Evolutionary conservation across 2,113 vertebrate species (phyloP), one percentile per base, ranked within the genome.

Genomic region (Salminus brasiliensis): DNA sequence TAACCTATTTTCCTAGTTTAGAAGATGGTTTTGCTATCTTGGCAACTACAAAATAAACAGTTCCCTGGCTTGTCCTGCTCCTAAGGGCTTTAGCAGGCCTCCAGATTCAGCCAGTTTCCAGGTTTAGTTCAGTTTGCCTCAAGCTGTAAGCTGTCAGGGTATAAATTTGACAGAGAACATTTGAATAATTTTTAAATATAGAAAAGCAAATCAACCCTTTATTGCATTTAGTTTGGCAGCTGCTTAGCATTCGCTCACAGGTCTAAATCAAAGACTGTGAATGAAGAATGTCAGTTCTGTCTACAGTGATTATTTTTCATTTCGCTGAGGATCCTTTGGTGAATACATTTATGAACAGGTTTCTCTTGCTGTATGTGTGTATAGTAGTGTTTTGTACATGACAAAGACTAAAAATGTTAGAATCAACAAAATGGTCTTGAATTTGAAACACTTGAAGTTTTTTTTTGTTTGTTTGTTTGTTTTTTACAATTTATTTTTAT

Each of bases 161-260:
- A 10, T 18, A 21, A 52, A 36, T 34, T 18, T 32, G 15, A 27
- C 57, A 27, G 18, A 52, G 27, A 41, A 43, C 18, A 77, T 77
- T 69, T 69, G 34, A 77, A 68, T 68, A 39, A 30, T 68, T 77
- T 77, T 76, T 57, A 32, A 68, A 69, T 68, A 55, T 10, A 25
- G n/a, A 55, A 41, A 41, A 76, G n/a, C 30, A 18, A 55, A 67
- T 45, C 23, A 36, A 3, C 8, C 43, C 62, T 66, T 66, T 76
- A 52, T 76, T 29, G 11, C 29, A 3, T 21, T 23, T 13, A 1
- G 15, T 60, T 60, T 3, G 29, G 15, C 53, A 32, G 52, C 47
- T n/a, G 25, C 23, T 29, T 53, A 1, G 12, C 3, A 3, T 25
- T 7, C 10, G 43, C 21, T 34, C 52, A 9, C 29, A 4, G 59